A percentile compares a stretch with the other conserved stretches of the same genome.
phyloP scores from a whole-genome alignment of 2,888 invertebrate species.

The Drymonia ruficornis region DNA sequence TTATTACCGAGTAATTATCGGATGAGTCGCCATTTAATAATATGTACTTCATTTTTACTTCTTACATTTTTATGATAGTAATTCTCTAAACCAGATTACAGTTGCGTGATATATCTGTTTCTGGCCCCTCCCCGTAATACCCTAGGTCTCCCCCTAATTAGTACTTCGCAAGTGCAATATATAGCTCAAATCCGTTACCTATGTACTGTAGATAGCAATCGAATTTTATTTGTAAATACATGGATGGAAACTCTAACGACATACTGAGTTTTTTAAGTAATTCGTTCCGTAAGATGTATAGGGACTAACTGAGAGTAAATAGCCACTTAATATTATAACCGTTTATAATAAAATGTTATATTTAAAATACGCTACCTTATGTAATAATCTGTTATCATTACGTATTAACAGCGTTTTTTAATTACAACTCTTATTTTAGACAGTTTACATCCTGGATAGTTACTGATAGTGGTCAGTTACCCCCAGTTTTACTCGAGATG shows the following conservation, averaged over 20 bases:
- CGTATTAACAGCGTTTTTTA: no score
- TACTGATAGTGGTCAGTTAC: no score
- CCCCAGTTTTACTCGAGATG: no score
- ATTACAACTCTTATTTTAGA: no score
- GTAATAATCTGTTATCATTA: no score
- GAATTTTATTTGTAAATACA: conserved; percentile 21
- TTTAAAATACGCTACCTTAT: no score
- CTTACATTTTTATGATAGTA: no score
- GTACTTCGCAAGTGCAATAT: conserved; percentile 60
- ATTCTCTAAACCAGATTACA: background rate
- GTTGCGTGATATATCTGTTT: background rate
- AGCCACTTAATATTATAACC: no score
- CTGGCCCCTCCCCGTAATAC: background rate
- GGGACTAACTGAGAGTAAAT: no score
- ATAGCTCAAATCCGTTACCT: conserved; percentile 73
- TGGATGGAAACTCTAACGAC: background rate
- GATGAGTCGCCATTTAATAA: background rate
- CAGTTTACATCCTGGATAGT: no score
- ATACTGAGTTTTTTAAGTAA: background rate
- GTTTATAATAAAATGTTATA: no score
- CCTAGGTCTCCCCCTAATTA: conserved; percentile 1
- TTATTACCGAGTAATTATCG: background rate
- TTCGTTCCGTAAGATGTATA: no score
- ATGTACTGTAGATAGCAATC: conserved; percentile 58
- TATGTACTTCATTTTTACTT: background rate